Percentiles rank a stretch among this genome's conserved stretches.
Evolutionary conservation across 2,113 vertebrate species (phyloP).

Genomic region (Castor canadensis): DNA sequence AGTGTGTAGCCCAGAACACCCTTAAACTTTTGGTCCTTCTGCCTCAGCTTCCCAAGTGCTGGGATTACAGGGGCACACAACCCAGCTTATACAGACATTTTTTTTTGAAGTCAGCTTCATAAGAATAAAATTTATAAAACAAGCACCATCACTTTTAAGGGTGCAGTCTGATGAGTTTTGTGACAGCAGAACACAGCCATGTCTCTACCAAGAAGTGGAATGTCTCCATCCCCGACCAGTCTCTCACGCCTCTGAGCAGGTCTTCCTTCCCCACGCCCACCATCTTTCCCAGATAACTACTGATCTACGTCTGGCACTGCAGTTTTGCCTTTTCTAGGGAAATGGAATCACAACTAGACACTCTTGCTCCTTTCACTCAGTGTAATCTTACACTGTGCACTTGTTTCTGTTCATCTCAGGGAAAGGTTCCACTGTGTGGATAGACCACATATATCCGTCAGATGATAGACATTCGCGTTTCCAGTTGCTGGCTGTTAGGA

Average conservation of each 20-base stretch:
- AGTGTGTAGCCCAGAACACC: too few species aligned
- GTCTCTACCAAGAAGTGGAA: too few species aligned
- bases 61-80: too few species aligned
- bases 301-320: neutral
- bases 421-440: rapidly evolving
- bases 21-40: too few species aligned
- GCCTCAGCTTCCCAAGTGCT: too few species aligned
- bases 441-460: neutral
- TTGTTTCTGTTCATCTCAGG: neutral
- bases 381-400: rapidly evolving
- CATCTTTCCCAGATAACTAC: rapidly evolving
- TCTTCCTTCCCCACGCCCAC: rapidly evolving
- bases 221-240: neutral
- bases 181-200: rapidly evolving
- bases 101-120: neutral
- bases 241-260: too few species aligned
- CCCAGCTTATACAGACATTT: too few species aligned
- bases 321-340: neutral
- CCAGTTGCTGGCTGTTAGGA: neutral
- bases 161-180: neutral
- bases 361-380: neutral
- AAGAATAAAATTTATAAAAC: neutral
- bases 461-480: too few species aligned
- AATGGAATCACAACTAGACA: too few species aligned
- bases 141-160: neutral